phyloP scores from a whole-genome alignment of 1,140 invertebrate species.

The Hypsibius dujardini region DNA sequence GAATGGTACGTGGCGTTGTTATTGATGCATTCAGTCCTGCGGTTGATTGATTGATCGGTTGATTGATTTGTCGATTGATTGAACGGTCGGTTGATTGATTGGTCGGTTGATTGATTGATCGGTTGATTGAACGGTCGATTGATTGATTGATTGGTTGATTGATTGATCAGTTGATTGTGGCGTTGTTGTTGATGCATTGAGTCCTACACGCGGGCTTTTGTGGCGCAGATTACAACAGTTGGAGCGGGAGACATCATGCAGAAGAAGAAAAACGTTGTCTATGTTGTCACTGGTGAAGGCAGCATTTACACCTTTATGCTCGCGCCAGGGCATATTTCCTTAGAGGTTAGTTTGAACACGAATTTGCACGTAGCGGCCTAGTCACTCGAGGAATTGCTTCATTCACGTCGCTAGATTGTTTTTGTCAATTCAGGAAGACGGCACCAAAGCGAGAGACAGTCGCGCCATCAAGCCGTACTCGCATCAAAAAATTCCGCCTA shows the following conservation, averaged over 20 bases:
- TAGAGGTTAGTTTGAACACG: too few relatives aligned
- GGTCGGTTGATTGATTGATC: too few relatives aligned
- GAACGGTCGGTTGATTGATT: too few relatives aligned
- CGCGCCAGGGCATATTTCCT: background rate
- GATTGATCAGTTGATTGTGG: background rate
- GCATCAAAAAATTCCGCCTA: background rate
- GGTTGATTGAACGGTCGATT: too few relatives aligned
- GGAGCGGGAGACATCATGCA: constrained; percentile 12
- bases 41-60: background rate
- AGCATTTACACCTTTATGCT: background rate
- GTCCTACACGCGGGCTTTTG: background rate
- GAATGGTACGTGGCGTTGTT: constrained; percentile 1
- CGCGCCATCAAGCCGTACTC: background rate
- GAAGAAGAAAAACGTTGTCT: constrained; percentile 14
- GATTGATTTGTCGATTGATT: background rate
- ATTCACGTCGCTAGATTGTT: background rate
- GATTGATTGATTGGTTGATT: too few relatives aligned
- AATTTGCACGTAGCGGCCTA: background rate
- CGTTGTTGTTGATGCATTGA: background rate
- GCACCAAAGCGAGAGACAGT: too few relatives aligned
- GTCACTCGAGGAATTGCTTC: background rate
- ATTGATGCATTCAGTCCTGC: background rate
- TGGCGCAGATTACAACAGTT: background rate
- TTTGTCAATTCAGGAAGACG: too few relatives aligned
- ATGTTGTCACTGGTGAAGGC: constrained; percentile 6